Evolutionary conservation across 2,797 vertebrate genomes (phyloP).

Genomic region (Fistularia commersonii): DNA sequence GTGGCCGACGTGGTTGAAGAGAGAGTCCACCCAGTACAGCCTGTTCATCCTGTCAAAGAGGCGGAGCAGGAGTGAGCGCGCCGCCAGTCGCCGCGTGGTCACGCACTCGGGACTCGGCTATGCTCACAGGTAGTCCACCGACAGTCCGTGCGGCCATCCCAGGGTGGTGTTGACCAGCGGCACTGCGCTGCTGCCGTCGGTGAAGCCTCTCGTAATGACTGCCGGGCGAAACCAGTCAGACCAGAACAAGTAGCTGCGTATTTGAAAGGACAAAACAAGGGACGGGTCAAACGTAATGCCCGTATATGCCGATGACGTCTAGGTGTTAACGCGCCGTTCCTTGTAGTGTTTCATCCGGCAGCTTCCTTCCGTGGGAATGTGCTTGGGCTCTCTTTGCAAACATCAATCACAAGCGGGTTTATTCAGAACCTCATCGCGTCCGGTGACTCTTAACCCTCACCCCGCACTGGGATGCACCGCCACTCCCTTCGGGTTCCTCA

Average conservation of each 20-base stretch:
- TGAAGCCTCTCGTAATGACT: slow-evolving; percentile 66
- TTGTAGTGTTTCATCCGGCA: no score
- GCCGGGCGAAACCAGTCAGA: slow-evolving; percentile 75
- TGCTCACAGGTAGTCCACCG: slow-evolving; percentile 70
- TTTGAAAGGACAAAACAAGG: no score
- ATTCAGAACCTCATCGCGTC: no score
- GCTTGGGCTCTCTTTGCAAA: no score
- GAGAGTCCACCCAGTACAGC: slow-evolving; percentile 75
- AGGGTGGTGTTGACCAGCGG: slow-evolving; percentile 75
- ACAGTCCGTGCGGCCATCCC: slow-evolving; percentile 70
- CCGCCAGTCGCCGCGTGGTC: not conserved
- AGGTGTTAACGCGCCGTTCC: no score
- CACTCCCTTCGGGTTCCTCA: slow-evolving; percentile 70
- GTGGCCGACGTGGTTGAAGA: slow-evolving; percentile 64
- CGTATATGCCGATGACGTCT: no score
- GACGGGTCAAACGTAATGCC: no score
- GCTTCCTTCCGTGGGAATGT: no score
- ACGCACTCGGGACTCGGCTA: not conserved
- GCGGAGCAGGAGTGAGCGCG: not conserved
- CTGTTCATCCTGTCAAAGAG: slow-evolving; percentile 53
- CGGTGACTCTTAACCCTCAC: slow-evolving; percentile 43
- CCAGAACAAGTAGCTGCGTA: slow-evolving; percentile 73
- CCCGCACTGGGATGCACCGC: slow-evolving; percentile 71
- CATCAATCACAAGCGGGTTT: no score
- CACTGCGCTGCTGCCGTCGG: slow-evolving; percentile 70